These are phyloP conservation scores for Linnaemya vulpina DNA, from an alignment of 2,888 invertebrate species.

Conservation along the genomic window DNA sequence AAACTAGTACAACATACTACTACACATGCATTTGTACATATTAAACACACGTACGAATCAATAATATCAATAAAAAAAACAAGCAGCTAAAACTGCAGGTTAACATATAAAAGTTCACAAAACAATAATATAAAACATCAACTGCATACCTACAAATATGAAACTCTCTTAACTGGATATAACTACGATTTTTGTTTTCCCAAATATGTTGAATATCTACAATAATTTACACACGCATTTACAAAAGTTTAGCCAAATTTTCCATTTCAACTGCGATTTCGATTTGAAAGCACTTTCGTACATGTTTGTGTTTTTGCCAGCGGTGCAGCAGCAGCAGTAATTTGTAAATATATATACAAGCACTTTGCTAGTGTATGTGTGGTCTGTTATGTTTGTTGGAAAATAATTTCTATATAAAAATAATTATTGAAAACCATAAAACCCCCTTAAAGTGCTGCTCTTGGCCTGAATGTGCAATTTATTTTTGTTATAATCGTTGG, in stretches of 20 bases:
- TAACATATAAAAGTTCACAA: background rate
- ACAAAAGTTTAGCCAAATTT: conserved; percentile 2
- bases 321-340: background rate
- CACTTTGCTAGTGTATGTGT: background rate
- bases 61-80: background rate
- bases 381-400: conserved; percentile 6
- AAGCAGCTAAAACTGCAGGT: background rate
- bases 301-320: background rate
- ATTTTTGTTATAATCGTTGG: conserved; percentile 46
- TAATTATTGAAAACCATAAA: conserved; percentile 24
- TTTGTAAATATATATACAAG: conserved; percentile 1
- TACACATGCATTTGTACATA: background rate
- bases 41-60: background rate
- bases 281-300: conserved; percentile 21
- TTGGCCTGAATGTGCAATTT: conserved; percentile 15
- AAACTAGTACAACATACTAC: background rate
- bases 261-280: conserved; percentile 27
- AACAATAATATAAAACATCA: background rate
- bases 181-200: conserved; percentile 55
- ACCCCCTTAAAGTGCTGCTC: background rate
- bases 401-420: background rate
- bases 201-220: conserved; percentile 51
- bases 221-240: background rate
- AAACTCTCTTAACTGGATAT: conserved; percentile 45
- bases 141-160: background rate